phyloP scores from a whole-genome alignment of 1,140 invertebrate species.

The Caenorhabditis tropicalis region DNA sequence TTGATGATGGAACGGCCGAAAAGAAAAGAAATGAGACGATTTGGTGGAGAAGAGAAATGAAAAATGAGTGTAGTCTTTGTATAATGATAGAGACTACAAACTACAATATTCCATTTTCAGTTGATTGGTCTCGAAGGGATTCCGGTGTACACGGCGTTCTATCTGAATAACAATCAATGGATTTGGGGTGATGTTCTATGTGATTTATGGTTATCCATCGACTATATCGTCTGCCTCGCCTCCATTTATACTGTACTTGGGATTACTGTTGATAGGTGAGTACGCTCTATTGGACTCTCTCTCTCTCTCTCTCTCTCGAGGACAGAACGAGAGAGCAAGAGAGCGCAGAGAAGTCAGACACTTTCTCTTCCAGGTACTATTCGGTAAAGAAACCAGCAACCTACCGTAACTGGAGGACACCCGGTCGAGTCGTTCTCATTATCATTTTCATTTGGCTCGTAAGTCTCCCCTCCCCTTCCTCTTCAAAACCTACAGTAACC shows the following conservation, averaged over 20 bases:
- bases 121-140: slow-evolving; percentile 82
- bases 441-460: slow-evolving; percentile 86
- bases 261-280: slow-evolving; percentile 90
- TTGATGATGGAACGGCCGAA: too few species aligned
- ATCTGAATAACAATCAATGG: slow-evolving; percentile 89
- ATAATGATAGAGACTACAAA: too few species aligned
- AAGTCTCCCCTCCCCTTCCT: slow-evolving; percentile 12
- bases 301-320: too few species aligned
- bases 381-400: slow-evolving; percentile 97
- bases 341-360: neutral
- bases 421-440: slow-evolving; percentile 87
- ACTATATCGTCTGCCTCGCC: slow-evolving; percentile 97
- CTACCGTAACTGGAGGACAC: slow-evolving; percentile 95
- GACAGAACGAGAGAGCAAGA: too few species aligned
- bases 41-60: neutral
- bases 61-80: too few species aligned
- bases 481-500: neutral
- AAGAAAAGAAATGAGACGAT: neutral
- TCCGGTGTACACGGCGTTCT: slow-evolving; percentile 82
- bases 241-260: slow-evolving; percentile 98
- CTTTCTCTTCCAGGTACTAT: slow-evolving; percentile 79
- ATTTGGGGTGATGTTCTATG: slow-evolving; percentile 92
- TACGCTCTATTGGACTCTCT: too few species aligned
- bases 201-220: slow-evolving; percentile 97
- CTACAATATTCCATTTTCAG: slow-evolving; percentile 57